Conservation (phyloP, 1,140 invertebrate species). For the Dolichoris vasculosae region DNA sequence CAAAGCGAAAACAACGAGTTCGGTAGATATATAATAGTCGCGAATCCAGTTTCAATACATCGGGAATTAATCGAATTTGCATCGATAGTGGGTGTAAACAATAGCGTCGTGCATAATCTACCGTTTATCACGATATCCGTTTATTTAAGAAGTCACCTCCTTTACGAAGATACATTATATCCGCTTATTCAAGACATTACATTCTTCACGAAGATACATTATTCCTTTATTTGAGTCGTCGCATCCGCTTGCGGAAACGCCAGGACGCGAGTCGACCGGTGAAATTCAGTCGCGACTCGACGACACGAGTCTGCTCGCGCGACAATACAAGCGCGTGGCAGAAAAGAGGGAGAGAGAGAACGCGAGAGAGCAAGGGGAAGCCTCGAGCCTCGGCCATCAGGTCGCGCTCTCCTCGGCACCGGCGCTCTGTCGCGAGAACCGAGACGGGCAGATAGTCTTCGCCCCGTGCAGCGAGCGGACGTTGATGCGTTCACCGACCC, state of each 20-base stretch:
- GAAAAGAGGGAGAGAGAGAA: not conserved
- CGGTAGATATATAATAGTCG: not conserved
- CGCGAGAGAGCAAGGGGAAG: not conserved
- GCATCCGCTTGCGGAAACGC: too few relatives aligned
- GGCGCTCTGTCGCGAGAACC: slow-evolving; percentile 4
- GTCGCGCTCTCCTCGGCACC: slow-evolving; percentile 45
- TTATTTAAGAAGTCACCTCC: too few relatives aligned
- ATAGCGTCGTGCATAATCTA: too few relatives aligned
- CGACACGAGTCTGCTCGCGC: too few relatives aligned
- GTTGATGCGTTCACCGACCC: slow-evolving; percentile 17
- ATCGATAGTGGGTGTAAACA: not conserved
- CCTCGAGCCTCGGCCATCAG: slow-evolving; percentile 53
- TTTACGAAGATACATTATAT: too few relatives aligned
- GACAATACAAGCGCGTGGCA: not conserved
- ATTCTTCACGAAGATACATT: not conserved
- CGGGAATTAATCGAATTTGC: not conserved
- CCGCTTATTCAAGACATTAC: not conserved
- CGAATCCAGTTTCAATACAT: too few relatives aligned
- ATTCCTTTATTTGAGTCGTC: not conserved
- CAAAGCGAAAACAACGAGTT: too few relatives aligned
- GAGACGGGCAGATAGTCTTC: slow-evolving; percentile 66
- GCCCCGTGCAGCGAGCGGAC: slow-evolving; percentile 66
- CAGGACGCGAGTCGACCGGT: not conserved
- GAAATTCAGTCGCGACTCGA: not conserved
- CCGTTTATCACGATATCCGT: too few relatives aligned